Evolutionary conservation across 2,113 vertebrate species (phyloP).

Genomic region (Monopterus albus): DNA sequence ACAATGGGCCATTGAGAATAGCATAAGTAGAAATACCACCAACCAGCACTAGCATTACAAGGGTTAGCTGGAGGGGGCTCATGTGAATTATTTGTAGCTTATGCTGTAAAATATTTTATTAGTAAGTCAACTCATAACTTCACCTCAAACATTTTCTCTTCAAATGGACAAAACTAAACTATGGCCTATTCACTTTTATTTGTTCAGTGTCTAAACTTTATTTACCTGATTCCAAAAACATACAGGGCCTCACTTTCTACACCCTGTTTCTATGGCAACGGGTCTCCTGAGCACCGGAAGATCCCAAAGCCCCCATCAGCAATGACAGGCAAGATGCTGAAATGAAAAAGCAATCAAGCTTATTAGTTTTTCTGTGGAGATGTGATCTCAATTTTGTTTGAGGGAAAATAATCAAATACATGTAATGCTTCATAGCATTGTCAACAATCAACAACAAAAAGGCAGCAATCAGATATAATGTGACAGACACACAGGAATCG

Average conservation of each 20-base stretch:
- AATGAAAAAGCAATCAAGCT: conserved; percentile 66
- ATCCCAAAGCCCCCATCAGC: conserved; percentile 51
- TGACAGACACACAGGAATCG: neutral
- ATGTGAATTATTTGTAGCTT: no score
- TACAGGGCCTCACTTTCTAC: conserved; percentile 27
- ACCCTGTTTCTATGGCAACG: conserved; percentile 77
- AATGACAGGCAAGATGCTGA: conserved; percentile 49
- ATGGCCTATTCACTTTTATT: conserved; percentile 23
- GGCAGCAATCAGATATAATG: neutral
- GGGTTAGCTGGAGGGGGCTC: no score
- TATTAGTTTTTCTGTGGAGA: conserved; percentile 46
- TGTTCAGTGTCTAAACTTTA: conserved; percentile 22
- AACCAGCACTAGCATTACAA: no score
- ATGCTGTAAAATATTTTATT: no score
- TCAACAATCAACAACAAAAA: conserved; percentile 35
- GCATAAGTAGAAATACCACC: no score
- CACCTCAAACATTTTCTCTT: no score
- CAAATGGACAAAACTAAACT: no score
- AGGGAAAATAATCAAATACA: conserved; percentile 48
- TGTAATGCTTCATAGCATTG: conserved; percentile 25
- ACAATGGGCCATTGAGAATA: no score
- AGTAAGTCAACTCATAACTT: no score
- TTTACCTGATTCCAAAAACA: conserved; percentile 55
- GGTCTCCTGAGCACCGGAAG: conserved; percentile 30
- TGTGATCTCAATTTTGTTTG: conserved; percentile 48